Evolutionary conservation across 2,113 vertebrate genomes (phyloP), one percentile per base, ranked within the genome.

Genomic region (Struthidea cinerea): DNA sequence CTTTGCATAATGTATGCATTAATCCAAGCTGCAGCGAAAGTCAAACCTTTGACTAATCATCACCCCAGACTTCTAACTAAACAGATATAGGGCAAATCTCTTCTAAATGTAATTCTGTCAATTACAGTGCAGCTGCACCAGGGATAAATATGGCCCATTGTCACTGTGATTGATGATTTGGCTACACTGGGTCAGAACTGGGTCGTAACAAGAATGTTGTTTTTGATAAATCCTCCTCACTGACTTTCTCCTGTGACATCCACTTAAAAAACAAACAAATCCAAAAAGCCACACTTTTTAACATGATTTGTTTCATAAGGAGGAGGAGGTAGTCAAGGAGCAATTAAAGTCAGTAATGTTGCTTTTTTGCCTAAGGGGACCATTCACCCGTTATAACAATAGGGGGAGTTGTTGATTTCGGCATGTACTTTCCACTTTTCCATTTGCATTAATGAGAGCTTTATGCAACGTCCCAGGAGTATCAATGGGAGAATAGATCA

Each of bases 401-500:
- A 81, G 97, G 97, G 84, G 93, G 89, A 98, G 94, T 96, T 94
- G 82, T 89, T 90, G 91, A 93, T 95, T 96, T 95, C 94, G 1
- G 70, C 89, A 87, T 94, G 81, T 74, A 68, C 81, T 93, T 96
- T 96, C 87, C 44, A 81, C 82, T 93, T 95, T 96, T 92, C 91
- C 30, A 94, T 97, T 96, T 96, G 73, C 95, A 96, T 87, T 97
- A 97, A 98, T 97, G 93, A 95, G 93, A 96, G 84, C 87, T 97
- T 91, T 92, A 80, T 96, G 95, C 90, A 93, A 97, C 65, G 57
- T 96, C 93, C 96, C 93, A 56, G 93, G 96, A 93, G 97, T 97
- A 97, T 97, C 96, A 97, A 84, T 91, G 84, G 91, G 90, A 97
- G 93, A 97, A 96, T 91, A 97, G 94, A 94, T 97, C 87, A 96